Evolutionary conservation across 2,888 invertebrate species (phyloP).

Genomic region (Cepaea hortensis): DNA sequence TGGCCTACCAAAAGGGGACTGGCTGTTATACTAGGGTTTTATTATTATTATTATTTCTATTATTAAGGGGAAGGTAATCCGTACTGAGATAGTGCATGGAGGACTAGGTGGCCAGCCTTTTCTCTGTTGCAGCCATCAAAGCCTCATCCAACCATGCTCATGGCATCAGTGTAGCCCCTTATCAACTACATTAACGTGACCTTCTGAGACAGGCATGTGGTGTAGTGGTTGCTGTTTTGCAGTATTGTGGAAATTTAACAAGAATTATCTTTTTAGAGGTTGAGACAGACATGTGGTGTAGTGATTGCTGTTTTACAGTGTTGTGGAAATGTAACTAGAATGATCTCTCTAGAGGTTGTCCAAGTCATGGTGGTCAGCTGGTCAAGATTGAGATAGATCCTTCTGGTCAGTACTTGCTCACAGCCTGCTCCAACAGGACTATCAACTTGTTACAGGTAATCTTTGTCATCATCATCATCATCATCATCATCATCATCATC

Average conservation of each 20-base stretch:
- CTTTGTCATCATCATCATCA: not conserved
- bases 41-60: too few relatives aligned
- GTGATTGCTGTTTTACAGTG: not conserved
- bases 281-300: not conserved
- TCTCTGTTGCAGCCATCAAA: too few relatives aligned
- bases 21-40: too few relatives aligned
- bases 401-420: conserved; percentile 42
- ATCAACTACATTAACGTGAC: too few relatives aligned
- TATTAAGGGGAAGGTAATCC: too few relatives aligned
- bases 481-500: not conserved
- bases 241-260: not conserved
- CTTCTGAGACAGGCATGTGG: too few relatives aligned
- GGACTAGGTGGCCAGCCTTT: too few relatives aligned
- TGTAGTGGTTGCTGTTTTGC: not conserved
- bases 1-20: too few relatives aligned
- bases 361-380: conserved; percentile 43
- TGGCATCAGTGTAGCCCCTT: too few relatives aligned
- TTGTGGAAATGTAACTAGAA: not conserved
- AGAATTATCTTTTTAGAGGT: conserved; percentile 27
- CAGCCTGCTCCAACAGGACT: conserved; percentile 43
- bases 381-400: conserved; percentile 43
- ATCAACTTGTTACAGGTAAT: conserved; percentile 43
- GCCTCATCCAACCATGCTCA: too few relatives aligned
- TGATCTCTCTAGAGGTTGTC: conserved; percentile 34
- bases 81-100: too few relatives aligned